Base-by-base conservation (phyloP, 2,888 invertebrate genomes). In the Ferdinandea cuprea region DNA sequence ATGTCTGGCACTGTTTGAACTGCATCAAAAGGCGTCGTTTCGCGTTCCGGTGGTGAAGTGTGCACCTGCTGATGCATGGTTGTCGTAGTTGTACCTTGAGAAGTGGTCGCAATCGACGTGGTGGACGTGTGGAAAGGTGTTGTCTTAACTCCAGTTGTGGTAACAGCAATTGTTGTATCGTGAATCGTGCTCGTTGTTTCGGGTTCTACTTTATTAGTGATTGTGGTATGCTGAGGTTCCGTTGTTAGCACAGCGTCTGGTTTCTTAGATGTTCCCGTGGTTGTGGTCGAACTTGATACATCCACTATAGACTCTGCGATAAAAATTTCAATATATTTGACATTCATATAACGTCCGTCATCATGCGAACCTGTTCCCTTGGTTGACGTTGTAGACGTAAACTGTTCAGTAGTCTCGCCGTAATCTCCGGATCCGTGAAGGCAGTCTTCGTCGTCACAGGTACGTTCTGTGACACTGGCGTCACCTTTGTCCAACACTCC, bases 361-460 rank as follows among this genome's bases (percentile, higher is more conserved):
- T 7, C 7, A n/a, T 15, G 63, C 88, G 88, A 87, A 92, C 92
- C 92, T 88, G 92, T 90, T 58, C 90, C 90, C 84, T 90, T 93
- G 0, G 93, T 93, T 54, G 93, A 92, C 80, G 89, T 89, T 7
- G 92, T 92, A 61, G 92, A 90, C 5, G 90, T 90, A 72, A 91
- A 91, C 87, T 87, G 95, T 86, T 95, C 96, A 3, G 95, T 94
- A 76, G 94, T 93, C 87, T 94, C 94, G 59, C 94, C 94, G 85
- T 92, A 93, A 6, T 94, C 94, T 0, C 97, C 97, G 0, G 96
- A 96, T 0, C 96, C 97, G 86, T 94, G 95, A 73, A 94, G 93
- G 87, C 96, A 96, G 88, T 97, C 97, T 89, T 97, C 97, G 88
- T 97, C 97, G 86, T 97, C 96, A 88, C 95, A 96, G 0, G 94